These are phyloP conservation scores for Babylonia areolata DNA, from an alignment of 1,140 invertebrate species.

Conservation along the genomic window DNA sequence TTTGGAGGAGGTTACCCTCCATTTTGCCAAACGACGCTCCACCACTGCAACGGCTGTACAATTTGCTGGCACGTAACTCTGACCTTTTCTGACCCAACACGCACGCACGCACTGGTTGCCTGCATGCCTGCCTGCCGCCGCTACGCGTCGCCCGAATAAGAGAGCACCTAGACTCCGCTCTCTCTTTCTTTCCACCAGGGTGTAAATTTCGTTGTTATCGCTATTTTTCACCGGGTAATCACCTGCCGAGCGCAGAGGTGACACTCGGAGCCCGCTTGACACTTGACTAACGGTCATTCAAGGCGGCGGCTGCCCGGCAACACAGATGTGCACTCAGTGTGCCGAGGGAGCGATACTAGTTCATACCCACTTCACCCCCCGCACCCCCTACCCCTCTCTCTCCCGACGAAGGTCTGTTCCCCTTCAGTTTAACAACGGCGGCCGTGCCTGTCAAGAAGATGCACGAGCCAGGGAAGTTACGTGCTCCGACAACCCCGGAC, in stretches of 20 bases:
- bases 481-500: neutral
- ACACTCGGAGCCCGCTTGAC: neutral
- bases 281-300: constrained; percentile 21
- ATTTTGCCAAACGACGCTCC: neutral
- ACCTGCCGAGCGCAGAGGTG: constrained; percentile 1
- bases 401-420: neutral
- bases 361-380: neutral
- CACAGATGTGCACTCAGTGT: neutral
- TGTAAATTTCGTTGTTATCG: constrained; percentile 6
- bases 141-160: too few relatives aligned
- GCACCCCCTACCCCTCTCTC: neutral
- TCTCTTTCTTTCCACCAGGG: neutral
- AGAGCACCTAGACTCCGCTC: neutral
- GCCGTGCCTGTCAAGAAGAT: too few relatives aligned
- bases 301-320: neutral
- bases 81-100: neutral
- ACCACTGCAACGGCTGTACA: neutral
- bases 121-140: neutral
- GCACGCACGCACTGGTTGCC: too few relatives aligned
- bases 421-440: too few relatives aligned
- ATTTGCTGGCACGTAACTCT: neutral
- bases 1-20: too few relatives aligned
- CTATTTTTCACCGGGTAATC: constrained; percentile 15
- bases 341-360: neutral
- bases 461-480: too few relatives aligned